These are phyloP conservation scores for Brevimyrus niger DNA, from an alignment of 2,113 vertebrate genomes.

Conservation along the genomic window DNA sequence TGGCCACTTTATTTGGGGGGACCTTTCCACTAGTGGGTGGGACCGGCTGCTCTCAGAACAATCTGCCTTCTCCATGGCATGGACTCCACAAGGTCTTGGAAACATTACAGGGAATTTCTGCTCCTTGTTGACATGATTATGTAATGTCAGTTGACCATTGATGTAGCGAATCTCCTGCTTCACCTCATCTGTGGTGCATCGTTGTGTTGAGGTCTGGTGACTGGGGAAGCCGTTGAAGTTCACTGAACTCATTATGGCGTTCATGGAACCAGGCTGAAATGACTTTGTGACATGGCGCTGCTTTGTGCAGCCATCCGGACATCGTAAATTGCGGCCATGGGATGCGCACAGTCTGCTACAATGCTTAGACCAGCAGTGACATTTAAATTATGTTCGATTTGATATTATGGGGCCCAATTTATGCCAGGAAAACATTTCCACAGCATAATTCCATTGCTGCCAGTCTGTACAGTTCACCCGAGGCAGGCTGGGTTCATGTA, in stretches of 20 bases:
- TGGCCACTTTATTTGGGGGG: neutral
- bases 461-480: neutral
- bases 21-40: neutral
- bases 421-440: neutral
- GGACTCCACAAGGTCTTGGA: neutral
- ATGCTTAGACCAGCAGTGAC: neutral
- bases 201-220: neutral
- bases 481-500: neutral
- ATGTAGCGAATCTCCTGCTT: neutral
- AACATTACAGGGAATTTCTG: neutral
- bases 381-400: neutral
- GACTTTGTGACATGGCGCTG: neutral
- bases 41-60: neutral
- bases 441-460: neutral
- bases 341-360: neutral
- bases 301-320: neutral
- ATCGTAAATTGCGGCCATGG: neutral
- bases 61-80: neutral
- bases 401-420: neutral
- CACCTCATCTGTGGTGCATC: neutral
- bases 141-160: neutral
- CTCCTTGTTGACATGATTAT: neutral
- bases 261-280: neutral
- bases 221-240: neutral
- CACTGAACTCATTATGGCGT: neutral